phyloP scores from a whole-genome alignment of 92 coral and sea anemone species.

The Siderastrea radians region DNA sequence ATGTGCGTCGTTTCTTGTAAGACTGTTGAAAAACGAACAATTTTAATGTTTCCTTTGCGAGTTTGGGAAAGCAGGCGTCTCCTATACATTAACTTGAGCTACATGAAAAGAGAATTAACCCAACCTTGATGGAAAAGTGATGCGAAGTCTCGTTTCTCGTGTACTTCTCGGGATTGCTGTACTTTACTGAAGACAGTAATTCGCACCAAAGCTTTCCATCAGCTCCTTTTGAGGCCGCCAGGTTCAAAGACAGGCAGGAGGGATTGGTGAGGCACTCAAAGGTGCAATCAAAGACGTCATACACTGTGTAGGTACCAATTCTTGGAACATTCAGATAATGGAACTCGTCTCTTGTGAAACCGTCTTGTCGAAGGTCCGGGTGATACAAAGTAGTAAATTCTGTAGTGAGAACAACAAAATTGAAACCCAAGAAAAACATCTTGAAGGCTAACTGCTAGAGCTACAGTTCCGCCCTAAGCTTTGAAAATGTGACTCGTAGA shows the following conservation, averaged over 20 bases:
- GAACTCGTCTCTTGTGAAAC: not conserved
- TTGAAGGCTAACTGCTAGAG: too few relatives aligned
- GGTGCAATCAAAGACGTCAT: not conserved
- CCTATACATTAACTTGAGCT: not conserved
- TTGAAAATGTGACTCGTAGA: too few relatives aligned
- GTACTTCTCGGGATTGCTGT: not conserved
- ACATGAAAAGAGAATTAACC: not conserved
- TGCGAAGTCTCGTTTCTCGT: not conserved
- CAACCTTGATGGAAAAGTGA: not conserved
- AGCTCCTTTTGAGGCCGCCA: not conserved
- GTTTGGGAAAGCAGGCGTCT: too few relatives aligned
- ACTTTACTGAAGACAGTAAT: not conserved
- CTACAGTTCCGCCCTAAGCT: too few relatives aligned
- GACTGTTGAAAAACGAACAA: too few relatives aligned
- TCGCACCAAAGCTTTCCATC: conserved; percentile 1
- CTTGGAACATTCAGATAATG: not conserved
- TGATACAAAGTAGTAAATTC: not conserved
- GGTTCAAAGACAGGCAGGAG: not conserved
- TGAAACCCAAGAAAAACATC: too few relatives aligned
- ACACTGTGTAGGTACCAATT: not conserved
- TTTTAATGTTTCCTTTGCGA: too few relatives aligned
- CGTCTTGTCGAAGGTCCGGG: not conserved
- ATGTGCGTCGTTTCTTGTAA: too few relatives aligned
- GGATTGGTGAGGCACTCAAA: not conserved
- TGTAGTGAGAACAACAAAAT: too few relatives aligned